Evolutionary conservation across 2,113 vertebrate genomes (phyloP).

Genomic region (Steatornis caripensis): DNA sequence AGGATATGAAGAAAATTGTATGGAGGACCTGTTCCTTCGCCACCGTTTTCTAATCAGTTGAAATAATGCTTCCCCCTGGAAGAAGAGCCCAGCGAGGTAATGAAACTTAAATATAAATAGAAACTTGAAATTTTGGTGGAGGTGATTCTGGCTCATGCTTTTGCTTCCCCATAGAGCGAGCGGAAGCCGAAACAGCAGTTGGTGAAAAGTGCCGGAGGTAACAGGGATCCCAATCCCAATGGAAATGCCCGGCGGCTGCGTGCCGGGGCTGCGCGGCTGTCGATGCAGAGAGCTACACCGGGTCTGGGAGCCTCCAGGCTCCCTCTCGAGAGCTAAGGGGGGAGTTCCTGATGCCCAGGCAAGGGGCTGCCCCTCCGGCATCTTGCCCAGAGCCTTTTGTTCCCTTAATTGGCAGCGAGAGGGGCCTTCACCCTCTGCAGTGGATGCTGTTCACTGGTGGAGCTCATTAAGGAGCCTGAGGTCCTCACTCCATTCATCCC

Average conservation of each 20-base stretch:
- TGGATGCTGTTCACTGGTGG: neutral
- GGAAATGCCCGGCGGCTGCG: rapidly evolving
- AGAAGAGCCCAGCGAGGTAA: slow-evolving; percentile 50
- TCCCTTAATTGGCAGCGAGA: neutral
- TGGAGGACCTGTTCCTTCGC: slow-evolving; percentile 67
- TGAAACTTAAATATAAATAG: neutral
- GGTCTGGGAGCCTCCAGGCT: neutral
- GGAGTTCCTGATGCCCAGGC: neutral
- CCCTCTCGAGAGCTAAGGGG: neutral
- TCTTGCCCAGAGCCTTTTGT: neutral
- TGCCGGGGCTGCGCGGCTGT: neutral
- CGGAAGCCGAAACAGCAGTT: neutral
- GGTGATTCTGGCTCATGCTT: neutral
- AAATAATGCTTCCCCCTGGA: slow-evolving; percentile 71
- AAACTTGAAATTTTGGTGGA: neutral
- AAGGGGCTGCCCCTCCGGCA: neutral
- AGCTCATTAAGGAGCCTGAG: neutral
- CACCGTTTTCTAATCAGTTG: slow-evolving; percentile 71
- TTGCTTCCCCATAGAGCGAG: neutral
- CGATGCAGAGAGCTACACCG: neutral
- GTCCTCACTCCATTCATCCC: neutral
- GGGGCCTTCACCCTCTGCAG: neutral
- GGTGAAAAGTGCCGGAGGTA: neutral
- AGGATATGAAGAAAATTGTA: slow-evolving; percentile 77
- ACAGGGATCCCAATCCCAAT: rapidly evolving